These are phyloP conservation scores for Dipus sagitta DNA, from an alignment of 2,797 vertebrate species.

Conservation along the genomic window DNA sequence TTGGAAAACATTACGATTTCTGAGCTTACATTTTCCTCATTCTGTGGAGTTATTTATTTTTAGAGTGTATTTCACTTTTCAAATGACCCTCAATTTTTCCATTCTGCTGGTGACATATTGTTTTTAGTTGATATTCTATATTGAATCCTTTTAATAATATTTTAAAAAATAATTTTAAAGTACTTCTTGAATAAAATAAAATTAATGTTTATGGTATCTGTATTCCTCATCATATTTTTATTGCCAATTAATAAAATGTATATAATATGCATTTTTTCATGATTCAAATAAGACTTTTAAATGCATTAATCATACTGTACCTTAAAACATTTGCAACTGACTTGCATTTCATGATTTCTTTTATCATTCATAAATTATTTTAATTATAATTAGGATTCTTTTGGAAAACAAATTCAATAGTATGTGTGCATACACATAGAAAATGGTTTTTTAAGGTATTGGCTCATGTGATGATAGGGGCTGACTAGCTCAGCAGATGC, in stretches of 20 bases:
- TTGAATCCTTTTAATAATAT: not conserved
- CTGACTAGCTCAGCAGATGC: not conserved
- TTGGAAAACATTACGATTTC: not conserved
- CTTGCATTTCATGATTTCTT: slow-evolving; percentile 4
- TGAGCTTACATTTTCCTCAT: not conserved
- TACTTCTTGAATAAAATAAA: slow-evolving; percentile 11
- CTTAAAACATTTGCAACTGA: slow-evolving; percentile 25
- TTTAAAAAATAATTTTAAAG: not conserved
- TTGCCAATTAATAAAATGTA: not conserved
- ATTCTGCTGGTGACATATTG: not conserved
- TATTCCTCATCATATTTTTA: not conserved
- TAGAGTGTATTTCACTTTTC: not conserved
- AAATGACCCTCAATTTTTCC: not conserved
- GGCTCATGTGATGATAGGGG: not conserved
- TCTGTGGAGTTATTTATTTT: not conserved
- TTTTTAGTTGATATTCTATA: slow-evolving; percentile 5
- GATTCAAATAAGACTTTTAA: slow-evolving; percentile 40
- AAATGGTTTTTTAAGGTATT: not conserved
- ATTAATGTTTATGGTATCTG: not conserved
- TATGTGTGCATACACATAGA: not conserved
- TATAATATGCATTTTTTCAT: not conserved
- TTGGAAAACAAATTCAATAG: not conserved
- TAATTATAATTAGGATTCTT: not conserved
- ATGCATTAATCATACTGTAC: not conserved
- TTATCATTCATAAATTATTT: not conserved